Evolutionary conservation across 1,140 invertebrate genomes (phyloP).

Genomic region (Drosophila sechellia): DNA sequence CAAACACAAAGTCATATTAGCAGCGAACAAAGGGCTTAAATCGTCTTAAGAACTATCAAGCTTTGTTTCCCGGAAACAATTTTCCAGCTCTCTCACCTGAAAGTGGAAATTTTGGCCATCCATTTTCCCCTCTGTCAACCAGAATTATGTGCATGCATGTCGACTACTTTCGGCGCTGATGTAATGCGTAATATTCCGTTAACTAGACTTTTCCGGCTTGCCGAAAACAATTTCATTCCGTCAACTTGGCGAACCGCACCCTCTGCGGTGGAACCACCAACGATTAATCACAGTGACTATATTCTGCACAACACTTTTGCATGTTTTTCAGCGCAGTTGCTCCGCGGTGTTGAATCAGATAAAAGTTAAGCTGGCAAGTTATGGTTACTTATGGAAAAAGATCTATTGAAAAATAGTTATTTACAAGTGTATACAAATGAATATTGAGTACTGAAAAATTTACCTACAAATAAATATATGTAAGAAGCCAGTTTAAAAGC

Average conservation of each 20-base stretch:
- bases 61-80: conserved; percentile 4
- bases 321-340: conserved; percentile 28
- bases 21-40: conserved; percentile 5
- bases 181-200: conserved; percentile 60
- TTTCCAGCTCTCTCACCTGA: background rate
- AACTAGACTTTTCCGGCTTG: conserved; percentile 65
- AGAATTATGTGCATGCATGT: conserved; percentile 32
- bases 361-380: conserved; percentile 31
- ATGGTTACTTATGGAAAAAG: background rate
- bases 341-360: background rate
- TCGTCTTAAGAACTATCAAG: background rate
- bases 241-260: conserved; percentile 43
- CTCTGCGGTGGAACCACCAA: conserved; percentile 19
- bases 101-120: conserved; percentile 4
- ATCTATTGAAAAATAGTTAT: no score
- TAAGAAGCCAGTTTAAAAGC: background rate
- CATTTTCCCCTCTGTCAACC: background rate
- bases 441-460: no score
- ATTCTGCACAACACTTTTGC: conserved; percentile 27
- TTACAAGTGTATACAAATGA: no score
- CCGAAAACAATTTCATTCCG: conserved; percentile 28
- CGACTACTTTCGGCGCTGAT: conserved; percentile 67
- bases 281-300: conserved; percentile 68
- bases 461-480: background rate
- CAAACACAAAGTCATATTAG: conserved; percentile 4